Base-by-base conservation (phyloP, 2,888 invertebrate genomes). In the Cephus rjabovi region DNA sequence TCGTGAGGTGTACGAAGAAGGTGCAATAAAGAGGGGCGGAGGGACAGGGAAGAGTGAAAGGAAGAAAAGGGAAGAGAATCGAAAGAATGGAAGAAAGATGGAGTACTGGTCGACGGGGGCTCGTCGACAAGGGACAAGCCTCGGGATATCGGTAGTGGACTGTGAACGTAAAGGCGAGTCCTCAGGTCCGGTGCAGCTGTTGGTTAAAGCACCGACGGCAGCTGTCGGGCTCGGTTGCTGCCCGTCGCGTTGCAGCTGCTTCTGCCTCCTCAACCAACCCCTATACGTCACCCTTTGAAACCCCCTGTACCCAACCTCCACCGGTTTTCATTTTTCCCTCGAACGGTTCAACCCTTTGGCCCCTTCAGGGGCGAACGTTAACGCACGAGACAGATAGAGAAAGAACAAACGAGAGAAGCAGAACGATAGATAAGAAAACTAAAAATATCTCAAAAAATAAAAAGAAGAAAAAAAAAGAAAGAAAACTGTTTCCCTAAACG, bases 121-220 rank as follows among this genome's bases (percentile, higher is more conserved):
- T 40, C 40, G 40, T 40, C 40, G 40, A 40, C 40, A 4, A 40
- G 40, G 40, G 40, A 40, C 40, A 15, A 40, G 40, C 4, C 40
- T 40, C 40, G 0, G 40, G 40, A 40, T 40, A 40, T 40, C 40
- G 40, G 40, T 40, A 40, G 40, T 40, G 40, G 40, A 40, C 40
- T 40, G 40, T 40, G 70, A 35, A 74, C 33, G 74, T 34, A 74
- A 34, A 33, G 68, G 75, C 75, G 75, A 75, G 75, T 56, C 37
- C 35, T 74, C 74, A n/a, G 12, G 74, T 34, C 33, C 78, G 83
- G 84, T 81, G 90, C 90, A 90, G 90, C 90, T 90, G 90, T 90
- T 90, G 86, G 90, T 89, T 90, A 90, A 90, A 90, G 90, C 89
- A 87, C 90, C 89, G 87, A 86, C 85, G 79, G 79, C 80, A 79